Percentiles rank a stretch among this genome's conserved stretches.
Evolutionary conservation across 2,888 invertebrate species (phyloP).

Genomic region (Sphaerophoria rueppellii): DNA sequence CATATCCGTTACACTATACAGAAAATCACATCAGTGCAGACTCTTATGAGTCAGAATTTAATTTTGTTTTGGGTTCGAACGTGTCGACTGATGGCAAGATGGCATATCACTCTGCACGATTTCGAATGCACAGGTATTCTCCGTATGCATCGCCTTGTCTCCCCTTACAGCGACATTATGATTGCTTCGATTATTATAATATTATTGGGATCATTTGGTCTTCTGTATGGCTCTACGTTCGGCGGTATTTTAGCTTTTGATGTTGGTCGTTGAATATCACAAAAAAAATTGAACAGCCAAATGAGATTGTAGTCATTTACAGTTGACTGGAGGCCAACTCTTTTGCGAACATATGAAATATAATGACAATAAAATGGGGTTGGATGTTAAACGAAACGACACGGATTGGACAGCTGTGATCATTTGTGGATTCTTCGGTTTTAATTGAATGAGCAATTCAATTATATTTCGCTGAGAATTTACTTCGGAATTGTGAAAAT

Average conservation of each 20-base stretch:
- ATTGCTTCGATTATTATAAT: constrained; percentile 62
- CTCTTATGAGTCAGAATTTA: constrained; percentile 66
- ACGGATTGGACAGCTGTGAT: constrained; percentile 41
- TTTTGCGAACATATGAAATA: constrained; percentile 14
- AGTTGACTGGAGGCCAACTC: constrained; percentile 54
- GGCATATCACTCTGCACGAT: constrained; percentile 44
- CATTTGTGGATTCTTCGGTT: constrained; percentile 30
- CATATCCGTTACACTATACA: too few relatives aligned
- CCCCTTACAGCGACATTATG: constrained; percentile 52
- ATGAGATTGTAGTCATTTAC: constrained; percentile 48
- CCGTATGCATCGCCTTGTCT: neutral
- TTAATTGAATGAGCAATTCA: constrained; percentile 41
- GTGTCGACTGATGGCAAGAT: constrained; percentile 65
- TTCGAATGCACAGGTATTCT: neutral
- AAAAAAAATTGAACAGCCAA: constrained; percentile 18
- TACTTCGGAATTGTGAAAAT: constrained; percentile 29
- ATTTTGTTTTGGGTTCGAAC: constrained; percentile 67
- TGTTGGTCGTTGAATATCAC: constrained; percentile 46
- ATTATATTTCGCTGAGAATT: constrained; percentile 26
- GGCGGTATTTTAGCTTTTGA: constrained; percentile 51
- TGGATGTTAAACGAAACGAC: constrained; percentile 27
- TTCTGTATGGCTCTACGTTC: neutral
- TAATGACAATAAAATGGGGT: constrained; percentile 44
- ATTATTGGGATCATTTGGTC: constrained; percentile 28
- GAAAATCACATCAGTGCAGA: neutral